Conservation (phyloP, 2,113 vertebrate species). For the Columba janthina region DNA sequence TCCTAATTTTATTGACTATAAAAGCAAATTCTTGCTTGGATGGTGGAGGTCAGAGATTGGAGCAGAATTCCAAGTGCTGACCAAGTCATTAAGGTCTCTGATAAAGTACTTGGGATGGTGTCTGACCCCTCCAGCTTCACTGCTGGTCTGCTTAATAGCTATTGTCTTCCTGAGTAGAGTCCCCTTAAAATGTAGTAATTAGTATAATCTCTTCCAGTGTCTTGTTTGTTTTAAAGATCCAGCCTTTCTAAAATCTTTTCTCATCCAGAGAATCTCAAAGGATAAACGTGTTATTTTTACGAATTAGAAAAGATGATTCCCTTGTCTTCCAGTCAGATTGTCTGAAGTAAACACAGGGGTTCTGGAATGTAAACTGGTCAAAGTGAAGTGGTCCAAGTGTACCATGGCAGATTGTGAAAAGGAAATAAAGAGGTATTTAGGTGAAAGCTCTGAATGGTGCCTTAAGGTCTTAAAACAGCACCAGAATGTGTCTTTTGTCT, state of each 20-base stretch:
- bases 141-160: neutral
- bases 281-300: neutral
- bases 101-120: neutral
- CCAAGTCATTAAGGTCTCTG: neutral
- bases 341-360: neutral
- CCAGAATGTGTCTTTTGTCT: neutral
- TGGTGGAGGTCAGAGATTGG: neutral
- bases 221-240: neutral
- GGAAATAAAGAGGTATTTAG: neutral
- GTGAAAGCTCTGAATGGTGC: neutral
- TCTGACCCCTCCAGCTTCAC: neutral
- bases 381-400: neutral
- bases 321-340: neutral
- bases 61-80: neutral
- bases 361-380: neutral
- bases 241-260: neutral
- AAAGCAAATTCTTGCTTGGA: neutral
- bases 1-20: constrained; percentile 8
- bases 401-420: neutral
- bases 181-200: neutral
- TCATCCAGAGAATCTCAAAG: neutral
- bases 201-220: neutral
- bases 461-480: neutral
- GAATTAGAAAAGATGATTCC: neutral
- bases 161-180: neutral